These are phyloP conservation scores for Pteronotus mesoamericanus DNA, from an alignment of 2,797 vertebrate genomes.

Conservation along the genomic window DNA sequence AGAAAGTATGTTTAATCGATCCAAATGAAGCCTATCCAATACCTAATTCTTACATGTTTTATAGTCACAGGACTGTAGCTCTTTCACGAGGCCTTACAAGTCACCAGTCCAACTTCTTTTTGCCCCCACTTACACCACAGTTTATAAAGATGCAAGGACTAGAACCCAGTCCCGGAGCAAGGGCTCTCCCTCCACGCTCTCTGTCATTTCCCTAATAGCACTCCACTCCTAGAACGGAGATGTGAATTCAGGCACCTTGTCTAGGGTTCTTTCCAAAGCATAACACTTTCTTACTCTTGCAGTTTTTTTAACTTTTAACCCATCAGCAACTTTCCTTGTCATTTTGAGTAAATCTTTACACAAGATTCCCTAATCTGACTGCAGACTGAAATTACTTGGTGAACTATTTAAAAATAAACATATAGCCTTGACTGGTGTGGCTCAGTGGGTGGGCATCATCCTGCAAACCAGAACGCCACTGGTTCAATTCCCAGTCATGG, in stretches of 20 bases:
- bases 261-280: neutral
- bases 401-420: neutral
- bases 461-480: neutral
- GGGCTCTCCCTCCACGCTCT: neutral
- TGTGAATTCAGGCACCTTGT: neutral
- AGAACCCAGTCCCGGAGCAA: no score
- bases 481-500: neutral
- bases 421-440: neutral
- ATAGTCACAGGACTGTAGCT: neutral
- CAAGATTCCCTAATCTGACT: neutral
- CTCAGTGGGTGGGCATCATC: neutral
- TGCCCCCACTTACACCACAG: neutral
- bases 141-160: neutral
- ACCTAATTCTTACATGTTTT: neutral
- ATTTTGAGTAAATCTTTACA: neutral
- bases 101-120: neutral
- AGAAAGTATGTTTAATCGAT: constrained; percentile 6
- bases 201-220: neutral
- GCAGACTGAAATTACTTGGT: neutral
- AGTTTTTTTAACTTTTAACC: neutral
- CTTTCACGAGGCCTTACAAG: neutral
- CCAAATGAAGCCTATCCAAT: neutral
- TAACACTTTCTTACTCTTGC: neutral
- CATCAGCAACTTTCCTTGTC: neutral
- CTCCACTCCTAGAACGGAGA: neutral